Conservation (phyloP, 2,113 vertebrate species). For the Anthoscopus minutus region DNA sequence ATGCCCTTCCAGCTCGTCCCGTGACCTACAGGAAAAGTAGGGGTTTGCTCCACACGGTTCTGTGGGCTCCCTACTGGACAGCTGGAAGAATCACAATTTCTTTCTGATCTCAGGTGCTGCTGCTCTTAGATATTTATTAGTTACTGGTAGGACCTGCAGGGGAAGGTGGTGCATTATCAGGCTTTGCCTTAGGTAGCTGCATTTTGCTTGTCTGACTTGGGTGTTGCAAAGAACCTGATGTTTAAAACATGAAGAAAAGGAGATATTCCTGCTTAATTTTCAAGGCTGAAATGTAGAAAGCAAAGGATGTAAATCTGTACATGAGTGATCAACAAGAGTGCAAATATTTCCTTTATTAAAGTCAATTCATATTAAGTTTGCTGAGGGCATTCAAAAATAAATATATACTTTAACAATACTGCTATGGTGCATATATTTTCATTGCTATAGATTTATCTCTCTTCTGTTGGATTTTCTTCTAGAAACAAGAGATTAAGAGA, state of each 20-base stretch:
- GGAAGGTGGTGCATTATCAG: background rate
- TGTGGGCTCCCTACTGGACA: background rate
- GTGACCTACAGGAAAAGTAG: background rate
- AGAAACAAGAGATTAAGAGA: slow-evolving; percentile 23
- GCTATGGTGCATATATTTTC: background rate
- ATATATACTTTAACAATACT: background rate
- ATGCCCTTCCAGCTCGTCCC: background rate
- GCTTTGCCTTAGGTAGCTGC: accelerated
- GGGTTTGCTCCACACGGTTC: background rate
- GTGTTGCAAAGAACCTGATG: background rate
- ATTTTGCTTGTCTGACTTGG: background rate
- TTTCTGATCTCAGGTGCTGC: background rate
- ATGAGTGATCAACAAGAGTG: background rate
- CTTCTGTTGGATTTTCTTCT: background rate
- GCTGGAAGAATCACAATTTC: background rate
- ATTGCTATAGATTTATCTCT: background rate
- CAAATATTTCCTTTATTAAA: background rate
- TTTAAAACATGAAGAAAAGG: background rate
- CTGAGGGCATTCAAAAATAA: background rate
- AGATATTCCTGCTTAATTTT: background rate
- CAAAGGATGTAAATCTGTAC: background rate
- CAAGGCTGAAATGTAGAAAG: background rate
- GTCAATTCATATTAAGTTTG: background rate
- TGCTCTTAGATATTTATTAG: background rate
- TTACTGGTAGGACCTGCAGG: background rate